Base-by-base conservation (phyloP, 2,797 vertebrate genomes). In the Gadopsis bispinosus region DNA sequence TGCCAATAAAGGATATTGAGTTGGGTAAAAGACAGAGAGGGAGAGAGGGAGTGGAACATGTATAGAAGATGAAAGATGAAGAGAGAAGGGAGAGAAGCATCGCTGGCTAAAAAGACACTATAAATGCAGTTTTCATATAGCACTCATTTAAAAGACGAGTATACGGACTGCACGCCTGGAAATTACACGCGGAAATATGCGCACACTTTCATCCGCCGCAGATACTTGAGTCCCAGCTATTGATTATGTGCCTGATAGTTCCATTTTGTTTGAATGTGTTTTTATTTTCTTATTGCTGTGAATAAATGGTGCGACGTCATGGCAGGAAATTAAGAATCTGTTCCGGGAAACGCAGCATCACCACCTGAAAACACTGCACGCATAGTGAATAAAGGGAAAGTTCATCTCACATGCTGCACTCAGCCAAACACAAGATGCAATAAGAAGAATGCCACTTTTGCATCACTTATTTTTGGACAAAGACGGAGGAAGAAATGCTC, bases 1-100 rank as follows among this genome's bases (percentile, higher is more conserved):
- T 50, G 75, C 68, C 73, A 86, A 85, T 80, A 76, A 77, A 76
- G 43, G 26, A 35, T 77, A 78, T 81, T 86, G 54, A 83, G 71
- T n/a, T 59, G 63, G 58, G 47, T 59, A 17, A 61, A 69, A 75
- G 70, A 73, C 17, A 68, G 26, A 45, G 62, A 33, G 4, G 2
- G 39, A 63, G 63, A 19, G 75, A 76, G 4, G 17, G 48, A 72
- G 53, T 9, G 31, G 26, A 48, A 45, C 31, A 45, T 13, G 39
- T 59, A 58, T 3, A 22, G 58, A 58, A 65, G 79, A 65, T 37
- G 20, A 75, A 47, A 54, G 53, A 1, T 20, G 56, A 20, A 41
- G 39, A 63, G 4, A 35, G 17, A 11, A 51, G 10, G 53, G 51
- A 33, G 14, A 26, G n/a, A 53, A 53, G 43, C 3, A 8, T 29